Conservation (phyloP, 2,797 vertebrate genomes). For the Ibycter americanus region DNA sequence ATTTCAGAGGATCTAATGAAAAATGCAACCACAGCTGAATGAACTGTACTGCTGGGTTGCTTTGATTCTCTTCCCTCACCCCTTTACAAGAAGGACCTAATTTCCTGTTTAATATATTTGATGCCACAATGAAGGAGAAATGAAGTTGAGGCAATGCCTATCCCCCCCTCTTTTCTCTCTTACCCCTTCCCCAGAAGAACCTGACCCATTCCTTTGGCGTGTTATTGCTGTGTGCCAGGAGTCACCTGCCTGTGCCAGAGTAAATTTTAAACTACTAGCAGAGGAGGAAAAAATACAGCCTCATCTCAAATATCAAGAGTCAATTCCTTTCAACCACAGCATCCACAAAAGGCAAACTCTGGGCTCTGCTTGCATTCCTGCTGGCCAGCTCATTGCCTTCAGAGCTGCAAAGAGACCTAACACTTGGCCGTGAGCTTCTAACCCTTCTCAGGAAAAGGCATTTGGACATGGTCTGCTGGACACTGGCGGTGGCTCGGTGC, state of each 20-base stretch:
- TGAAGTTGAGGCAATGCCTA: not conserved
- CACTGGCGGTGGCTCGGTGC: not conserved
- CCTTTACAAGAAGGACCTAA: not conserved
- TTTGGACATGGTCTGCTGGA: not conserved
- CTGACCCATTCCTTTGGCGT: not conserved
- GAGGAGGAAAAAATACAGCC: not conserved
- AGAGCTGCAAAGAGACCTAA: not conserved
- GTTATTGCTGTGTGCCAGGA: not conserved
- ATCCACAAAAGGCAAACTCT: not conserved
- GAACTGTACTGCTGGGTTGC: not conserved
- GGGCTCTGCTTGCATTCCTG: not conserved
- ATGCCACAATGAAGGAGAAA: not conserved
- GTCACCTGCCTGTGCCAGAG: not conserved
- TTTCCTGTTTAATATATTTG: not conserved
- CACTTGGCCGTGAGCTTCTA: not conserved
- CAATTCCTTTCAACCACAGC: not conserved
- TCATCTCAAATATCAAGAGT: not conserved
- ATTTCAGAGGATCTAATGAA: not conserved
- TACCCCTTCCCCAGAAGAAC: not conserved
- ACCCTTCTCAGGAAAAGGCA: not conserved
- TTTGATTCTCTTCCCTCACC: not conserved
- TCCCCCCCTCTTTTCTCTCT: not conserved
- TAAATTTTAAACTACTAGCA: not conserved
- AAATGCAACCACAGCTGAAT: not conserved
- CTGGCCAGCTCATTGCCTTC: not conserved